phyloP scores from a whole-genome alignment of 2,888 invertebrate genomes.

The Lissonota sp. region DNA sequence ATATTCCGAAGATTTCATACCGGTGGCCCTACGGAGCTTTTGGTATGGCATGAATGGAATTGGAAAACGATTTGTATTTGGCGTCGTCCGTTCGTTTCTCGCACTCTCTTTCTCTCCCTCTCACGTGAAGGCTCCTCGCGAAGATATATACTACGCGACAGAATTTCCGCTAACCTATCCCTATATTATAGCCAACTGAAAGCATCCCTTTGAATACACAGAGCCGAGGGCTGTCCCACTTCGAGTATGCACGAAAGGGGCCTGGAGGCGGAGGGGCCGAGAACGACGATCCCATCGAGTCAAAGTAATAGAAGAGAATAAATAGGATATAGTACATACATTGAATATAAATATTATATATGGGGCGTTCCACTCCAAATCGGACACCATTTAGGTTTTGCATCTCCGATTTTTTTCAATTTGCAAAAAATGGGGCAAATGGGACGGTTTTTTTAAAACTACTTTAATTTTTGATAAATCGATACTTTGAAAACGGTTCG shows the following conservation, averaged over 20 bases:
- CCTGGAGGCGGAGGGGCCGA: conserved; percentile 2
- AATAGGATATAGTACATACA: conserved; percentile 24
- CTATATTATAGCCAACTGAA: conserved; percentile 2
- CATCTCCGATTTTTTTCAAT: too few species aligned
- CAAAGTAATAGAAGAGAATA: conserved; percentile 36
- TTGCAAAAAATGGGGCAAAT: too few species aligned
- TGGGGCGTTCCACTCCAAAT: too few species aligned
- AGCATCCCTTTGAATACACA: conserved; percentile 17
- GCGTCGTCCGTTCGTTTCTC: conserved; percentile 16
- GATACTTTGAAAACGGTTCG: too few species aligned
- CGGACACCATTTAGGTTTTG: too few species aligned
- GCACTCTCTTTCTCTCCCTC: conserved; percentile 5
- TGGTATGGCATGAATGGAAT: conserved; percentile 61
- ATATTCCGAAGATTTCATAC: conserved; percentile 21
- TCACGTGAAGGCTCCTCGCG: too few species aligned
- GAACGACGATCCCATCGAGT: conserved; percentile 24
- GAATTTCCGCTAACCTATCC: conserved; percentile 10
- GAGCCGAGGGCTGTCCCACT: conserved; percentile 1
- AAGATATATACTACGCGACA: conserved; percentile 17
- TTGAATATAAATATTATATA: conserved; percentile 25
- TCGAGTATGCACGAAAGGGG: not conserved
- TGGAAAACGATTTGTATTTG: conserved; percentile 67
- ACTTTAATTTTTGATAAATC: too few species aligned
- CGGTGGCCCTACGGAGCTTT: conserved; percentile 18
- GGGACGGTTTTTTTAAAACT: too few species aligned